Conservation (phyloP, 2,888 invertebrate species). For the Platycnemis pennipes region DNA sequence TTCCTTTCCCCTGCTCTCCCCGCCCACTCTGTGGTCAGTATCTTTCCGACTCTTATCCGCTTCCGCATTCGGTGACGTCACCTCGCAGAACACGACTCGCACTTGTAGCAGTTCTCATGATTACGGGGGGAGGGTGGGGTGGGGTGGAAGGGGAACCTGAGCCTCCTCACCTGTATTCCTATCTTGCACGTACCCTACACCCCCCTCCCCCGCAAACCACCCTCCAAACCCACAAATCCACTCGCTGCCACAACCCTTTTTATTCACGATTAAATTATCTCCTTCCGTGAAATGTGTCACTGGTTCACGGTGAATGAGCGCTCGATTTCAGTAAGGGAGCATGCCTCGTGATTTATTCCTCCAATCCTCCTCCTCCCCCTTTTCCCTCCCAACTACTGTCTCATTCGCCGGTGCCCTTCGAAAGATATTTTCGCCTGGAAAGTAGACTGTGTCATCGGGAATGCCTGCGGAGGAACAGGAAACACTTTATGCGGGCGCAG, state of each 20-base stretch:
- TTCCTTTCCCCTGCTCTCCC: not conserved
- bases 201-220: not conserved
- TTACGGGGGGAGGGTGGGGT: not conserved
- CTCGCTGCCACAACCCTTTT: not conserved
- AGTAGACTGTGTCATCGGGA: not conserved
- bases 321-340: not conserved
- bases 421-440: not conserved
- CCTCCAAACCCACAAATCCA: not conserved
- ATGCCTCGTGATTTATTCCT: not conserved
- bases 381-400: too few relatives aligned
- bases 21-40: too few relatives aligned
- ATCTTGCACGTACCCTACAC: not conserved
- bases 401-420: not conserved
- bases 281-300: slow-evolving; percentile 63
- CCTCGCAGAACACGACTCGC: slow-evolving; percentile 18
- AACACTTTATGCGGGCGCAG: not conserved
- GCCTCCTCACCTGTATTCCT: slow-evolving; percentile 30
- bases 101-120: slow-evolving; percentile 49
- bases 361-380: not conserved
- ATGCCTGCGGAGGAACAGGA: not conserved
- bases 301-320: not conserved
- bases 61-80: slow-evolving; percentile 14
- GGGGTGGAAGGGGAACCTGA: not conserved
- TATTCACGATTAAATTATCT: slow-evolving; percentile 35
- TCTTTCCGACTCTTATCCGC: not conserved